These are phyloP conservation scores for Pygoscelis antarcticus DNA, from an alignment of 2,113 vertebrate species.

Conservation along the genomic window DNA sequence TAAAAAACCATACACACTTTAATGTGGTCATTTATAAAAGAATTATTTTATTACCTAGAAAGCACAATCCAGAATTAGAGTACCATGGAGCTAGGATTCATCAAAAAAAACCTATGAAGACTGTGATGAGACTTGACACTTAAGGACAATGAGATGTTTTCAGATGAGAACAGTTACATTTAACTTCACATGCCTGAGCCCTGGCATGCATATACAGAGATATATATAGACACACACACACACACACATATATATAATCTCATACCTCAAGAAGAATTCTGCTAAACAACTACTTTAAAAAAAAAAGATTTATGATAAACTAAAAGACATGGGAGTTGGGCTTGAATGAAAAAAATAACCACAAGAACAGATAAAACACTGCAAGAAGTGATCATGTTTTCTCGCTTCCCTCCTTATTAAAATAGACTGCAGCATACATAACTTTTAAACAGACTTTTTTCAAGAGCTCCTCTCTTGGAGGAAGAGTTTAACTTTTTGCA, in stretches of 20 bases:
- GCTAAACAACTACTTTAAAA: background rate
- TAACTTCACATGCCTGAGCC: background rate
- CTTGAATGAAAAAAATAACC: background rate
- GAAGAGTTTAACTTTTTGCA: background rate
- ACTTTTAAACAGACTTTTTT: background rate
- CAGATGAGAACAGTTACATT: background rate
- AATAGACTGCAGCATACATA: background rate
- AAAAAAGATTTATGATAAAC: background rate
- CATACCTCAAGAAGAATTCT: background rate
- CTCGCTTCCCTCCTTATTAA: background rate
- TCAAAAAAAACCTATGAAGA: background rate
- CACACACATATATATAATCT: background rate
- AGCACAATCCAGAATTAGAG: background rate
- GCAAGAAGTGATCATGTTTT: background rate
- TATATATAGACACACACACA: background rate
- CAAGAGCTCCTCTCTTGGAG: background rate
- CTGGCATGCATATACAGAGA: background rate
- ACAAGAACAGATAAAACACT: background rate
- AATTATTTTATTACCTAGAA: background rate
- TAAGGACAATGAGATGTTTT: background rate
- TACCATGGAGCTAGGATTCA: background rate
- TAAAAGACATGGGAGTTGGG: background rate
- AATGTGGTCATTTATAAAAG: background rate
- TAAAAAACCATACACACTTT: background rate
- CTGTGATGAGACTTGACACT: background rate